Percentiles rank a stretch among this genome's conserved stretches.
phyloP scores from a whole-genome alignment of 2,797 vertebrate species.

The Pseudochromis fuscus region DNA sequence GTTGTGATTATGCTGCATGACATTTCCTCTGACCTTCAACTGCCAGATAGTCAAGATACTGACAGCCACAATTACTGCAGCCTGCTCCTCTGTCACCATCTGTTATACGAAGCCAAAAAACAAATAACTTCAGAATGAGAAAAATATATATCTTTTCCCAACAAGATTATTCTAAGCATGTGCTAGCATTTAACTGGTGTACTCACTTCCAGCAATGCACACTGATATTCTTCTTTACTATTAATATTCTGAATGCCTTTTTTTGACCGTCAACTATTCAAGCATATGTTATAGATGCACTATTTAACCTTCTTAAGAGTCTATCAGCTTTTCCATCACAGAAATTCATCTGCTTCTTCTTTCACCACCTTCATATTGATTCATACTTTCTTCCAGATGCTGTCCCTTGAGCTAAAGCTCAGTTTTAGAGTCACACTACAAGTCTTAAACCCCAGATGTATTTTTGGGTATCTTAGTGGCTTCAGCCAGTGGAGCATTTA shows the following conservation, averaged over 20 bases:
- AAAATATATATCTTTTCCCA: slow-evolving; percentile 2
- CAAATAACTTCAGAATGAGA: background rate
- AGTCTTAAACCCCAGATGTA: background rate
- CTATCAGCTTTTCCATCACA: background rate
- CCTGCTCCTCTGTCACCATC: slow-evolving; percentile 38
- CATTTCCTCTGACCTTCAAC: slow-evolving; percentile 48
- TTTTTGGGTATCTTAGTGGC: background rate
- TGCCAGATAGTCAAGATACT: slow-evolving; percentile 43
- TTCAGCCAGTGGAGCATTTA: background rate
- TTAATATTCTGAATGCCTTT: slow-evolving; percentile 5
- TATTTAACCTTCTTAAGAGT: background rate
- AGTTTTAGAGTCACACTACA: slow-evolving; percentile 1
- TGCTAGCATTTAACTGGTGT: slow-evolving; percentile 37
- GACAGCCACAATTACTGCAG: slow-evolving; percentile 24
- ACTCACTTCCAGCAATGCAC: background rate
- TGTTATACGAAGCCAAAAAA: slow-evolving; percentile 58
- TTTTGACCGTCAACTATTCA: background rate
- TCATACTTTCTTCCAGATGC: background rate
- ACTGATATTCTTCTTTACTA: slow-evolving; percentile 23
- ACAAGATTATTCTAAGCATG: slow-evolving; percentile 28
- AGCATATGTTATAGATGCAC: background rate
- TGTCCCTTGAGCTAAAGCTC: background rate
- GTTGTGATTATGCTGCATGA: slow-evolving; percentile 68
- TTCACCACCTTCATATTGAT: background rate
- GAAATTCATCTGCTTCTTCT: background rate